These are phyloP conservation scores for Laothoe populi DNA, from an alignment of 2,888 invertebrate genomes.

Conservation along the genomic window DNA sequence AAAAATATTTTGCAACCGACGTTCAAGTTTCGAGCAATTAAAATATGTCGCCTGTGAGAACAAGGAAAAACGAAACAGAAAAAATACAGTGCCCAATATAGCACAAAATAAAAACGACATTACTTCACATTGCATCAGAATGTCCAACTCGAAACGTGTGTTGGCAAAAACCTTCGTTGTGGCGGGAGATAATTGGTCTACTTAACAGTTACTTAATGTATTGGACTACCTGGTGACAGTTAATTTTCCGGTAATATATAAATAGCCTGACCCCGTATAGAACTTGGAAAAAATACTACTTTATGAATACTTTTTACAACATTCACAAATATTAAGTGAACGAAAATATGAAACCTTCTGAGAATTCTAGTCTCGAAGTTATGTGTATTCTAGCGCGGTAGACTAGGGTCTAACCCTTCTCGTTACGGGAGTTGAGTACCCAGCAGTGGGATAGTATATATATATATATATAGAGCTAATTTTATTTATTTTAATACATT, in stretches of 20 bases:
- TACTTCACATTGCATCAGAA: neutral
- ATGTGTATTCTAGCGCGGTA: too few relatives aligned
- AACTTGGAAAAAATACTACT: too few relatives aligned
- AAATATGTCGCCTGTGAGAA: conserved; percentile 6
- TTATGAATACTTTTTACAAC: too few relatives aligned
- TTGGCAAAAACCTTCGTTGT: neutral
- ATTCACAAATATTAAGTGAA: too few relatives aligned
- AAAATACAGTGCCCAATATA: neutral
- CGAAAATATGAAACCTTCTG: too few relatives aligned
- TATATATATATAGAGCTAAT: too few relatives aligned
- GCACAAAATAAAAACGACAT: neutral
- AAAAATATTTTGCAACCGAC: neutral
- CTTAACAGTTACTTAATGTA: neutral
- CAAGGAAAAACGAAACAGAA: neutral
- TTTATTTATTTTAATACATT: too few relatives aligned
- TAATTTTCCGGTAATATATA: neutral
- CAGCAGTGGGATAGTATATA: too few relatives aligned
- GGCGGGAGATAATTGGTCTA: neutral
- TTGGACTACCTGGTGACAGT: neutral
- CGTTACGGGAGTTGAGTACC: too few relatives aligned
- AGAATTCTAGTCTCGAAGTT: too few relatives aligned
- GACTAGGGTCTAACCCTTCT: too few relatives aligned
- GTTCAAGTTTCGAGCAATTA: conserved; percentile 9
- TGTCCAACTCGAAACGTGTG: neutral
- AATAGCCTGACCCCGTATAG: neutral